These are phyloP conservation scores for Spilarctia lutea DNA, from an alignment of 2,888 invertebrate species.

Conservation along the genomic window DNA sequence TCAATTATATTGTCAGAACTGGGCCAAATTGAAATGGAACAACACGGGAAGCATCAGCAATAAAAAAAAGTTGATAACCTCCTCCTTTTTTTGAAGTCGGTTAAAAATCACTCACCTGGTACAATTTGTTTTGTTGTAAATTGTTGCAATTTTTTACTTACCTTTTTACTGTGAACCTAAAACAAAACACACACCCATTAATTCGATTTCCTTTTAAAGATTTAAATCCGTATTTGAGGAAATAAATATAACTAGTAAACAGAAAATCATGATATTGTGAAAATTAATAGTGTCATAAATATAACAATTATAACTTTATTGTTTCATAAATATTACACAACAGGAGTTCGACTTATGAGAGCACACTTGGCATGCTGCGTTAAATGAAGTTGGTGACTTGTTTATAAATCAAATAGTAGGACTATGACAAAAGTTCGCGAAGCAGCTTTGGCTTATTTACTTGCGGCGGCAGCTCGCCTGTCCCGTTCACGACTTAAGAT, in stretches of 20 bases:
- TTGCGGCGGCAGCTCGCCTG: slow-evolving; percentile 50
- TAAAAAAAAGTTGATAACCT: too few relatives aligned
- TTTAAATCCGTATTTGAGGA: background rate
- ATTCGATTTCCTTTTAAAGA: background rate
- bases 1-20: too few relatives aligned
- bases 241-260: background rate
- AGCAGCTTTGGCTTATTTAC: slow-evolving; percentile 66
- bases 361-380: background rate
- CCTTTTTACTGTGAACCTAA: background rate
- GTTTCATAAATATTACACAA: background rate
- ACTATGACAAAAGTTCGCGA: slow-evolving; percentile 55
- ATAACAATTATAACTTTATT: background rate
- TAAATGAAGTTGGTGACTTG: background rate
- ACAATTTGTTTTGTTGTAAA: background rate
- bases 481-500: slow-evolving; percentile 62
- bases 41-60: too few relatives aligned
- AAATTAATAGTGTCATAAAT: background rate
- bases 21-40: too few relatives aligned
- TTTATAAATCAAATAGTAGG: slow-evolving; percentile 29
- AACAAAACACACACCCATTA: background rate
- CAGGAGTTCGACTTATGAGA: slow-evolving; percentile 1
- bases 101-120: background rate
- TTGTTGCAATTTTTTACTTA: background rate
- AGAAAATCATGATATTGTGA: background rate
- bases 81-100: too few relatives aligned